A percentile compares a stretch with the other conserved stretches of the same genome.
Evolutionary conservation across 2,113 vertebrate species (phyloP).

Genomic region (Ctenomys sociabilis): DNA sequence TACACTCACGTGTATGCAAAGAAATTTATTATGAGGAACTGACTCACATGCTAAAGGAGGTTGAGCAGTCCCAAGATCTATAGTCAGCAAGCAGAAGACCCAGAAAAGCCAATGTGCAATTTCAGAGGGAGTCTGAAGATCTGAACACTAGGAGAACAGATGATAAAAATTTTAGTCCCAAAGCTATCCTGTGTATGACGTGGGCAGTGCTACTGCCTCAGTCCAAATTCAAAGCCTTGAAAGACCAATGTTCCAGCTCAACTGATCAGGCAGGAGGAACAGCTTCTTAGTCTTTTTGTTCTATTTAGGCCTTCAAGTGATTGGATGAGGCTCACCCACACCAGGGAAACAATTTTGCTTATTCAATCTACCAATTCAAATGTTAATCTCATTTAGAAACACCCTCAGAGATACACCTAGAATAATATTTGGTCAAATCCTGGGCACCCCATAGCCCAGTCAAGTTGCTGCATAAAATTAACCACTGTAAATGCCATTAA

Average conservation of each 20-base stretch:
- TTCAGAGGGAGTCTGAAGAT: not conserved
- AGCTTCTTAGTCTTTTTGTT: not conserved
- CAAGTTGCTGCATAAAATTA: not conserved
- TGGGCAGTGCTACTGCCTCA: slow-evolving; percentile 9
- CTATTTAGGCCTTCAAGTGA: not conserved
- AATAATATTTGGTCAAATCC: slow-evolving; percentile 22
- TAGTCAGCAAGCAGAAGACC: not conserved
- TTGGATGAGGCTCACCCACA: no score
- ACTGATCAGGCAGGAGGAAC: not conserved
- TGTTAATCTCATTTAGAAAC: slow-evolving; percentile 10
- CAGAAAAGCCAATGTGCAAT: not conserved
- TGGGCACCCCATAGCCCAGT: not conserved
- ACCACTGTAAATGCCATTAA: not conserved
- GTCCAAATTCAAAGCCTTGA: not conserved
- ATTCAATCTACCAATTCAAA: not conserved
- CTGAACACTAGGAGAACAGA: not conserved
- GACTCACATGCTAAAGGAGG: not conserved
- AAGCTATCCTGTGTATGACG: not conserved
- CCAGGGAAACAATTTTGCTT: no score
- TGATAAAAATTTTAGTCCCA: not conserved
- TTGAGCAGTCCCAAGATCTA: not conserved
- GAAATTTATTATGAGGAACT: not conserved
- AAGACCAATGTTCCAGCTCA: not conserved
- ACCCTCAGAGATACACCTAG: not conserved
- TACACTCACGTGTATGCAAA: not conserved